phyloP scores from a whole-genome alignment of 2,888 invertebrate genomes.

The Stenichneumon culpator region DNA sequence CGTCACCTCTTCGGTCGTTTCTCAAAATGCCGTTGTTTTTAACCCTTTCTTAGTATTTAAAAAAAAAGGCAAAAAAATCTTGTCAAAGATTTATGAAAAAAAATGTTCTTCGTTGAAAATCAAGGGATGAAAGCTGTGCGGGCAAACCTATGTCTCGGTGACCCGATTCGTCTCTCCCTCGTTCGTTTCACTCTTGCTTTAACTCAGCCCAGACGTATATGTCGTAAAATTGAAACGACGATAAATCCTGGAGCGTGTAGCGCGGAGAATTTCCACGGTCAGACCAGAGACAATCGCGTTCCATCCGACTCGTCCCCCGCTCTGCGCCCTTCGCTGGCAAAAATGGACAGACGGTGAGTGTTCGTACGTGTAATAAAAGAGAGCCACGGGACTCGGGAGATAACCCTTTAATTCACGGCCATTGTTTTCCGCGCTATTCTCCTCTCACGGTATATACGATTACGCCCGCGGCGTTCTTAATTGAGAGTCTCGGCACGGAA shows the following conservation, averaged over 20 bases:
- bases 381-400: conserved; percentile 8
- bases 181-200: conserved; percentile 47
- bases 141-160: conserved; percentile 38
- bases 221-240: conserved; percentile 58
- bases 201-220: conserved; percentile 39
- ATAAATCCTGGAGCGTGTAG: conserved; percentile 50
- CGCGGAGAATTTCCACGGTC: conserved; percentile 34
- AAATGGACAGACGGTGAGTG: background rate
- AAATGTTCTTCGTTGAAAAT: background rate
- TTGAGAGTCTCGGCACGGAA: conserved; percentile 10
- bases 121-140: conserved; percentile 19
- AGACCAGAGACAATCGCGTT: conserved; percentile 7
- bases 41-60: background rate
- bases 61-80: background rate
- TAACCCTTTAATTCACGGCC: conserved; percentile 38
- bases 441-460: conserved; percentile 1
- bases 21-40: no score
- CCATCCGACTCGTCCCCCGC: background rate
- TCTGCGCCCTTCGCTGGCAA: background rate
- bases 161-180: conserved; percentile 59
- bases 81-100: background rate
- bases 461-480: conserved; percentile 14
- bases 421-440: conserved; percentile 23
- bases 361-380: background rate
- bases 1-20: no score